These are phyloP conservation scores for Lepidothrix coronata DNA, from an alignment of 2,113 vertebrate species.

Conservation along the genomic window DNA sequence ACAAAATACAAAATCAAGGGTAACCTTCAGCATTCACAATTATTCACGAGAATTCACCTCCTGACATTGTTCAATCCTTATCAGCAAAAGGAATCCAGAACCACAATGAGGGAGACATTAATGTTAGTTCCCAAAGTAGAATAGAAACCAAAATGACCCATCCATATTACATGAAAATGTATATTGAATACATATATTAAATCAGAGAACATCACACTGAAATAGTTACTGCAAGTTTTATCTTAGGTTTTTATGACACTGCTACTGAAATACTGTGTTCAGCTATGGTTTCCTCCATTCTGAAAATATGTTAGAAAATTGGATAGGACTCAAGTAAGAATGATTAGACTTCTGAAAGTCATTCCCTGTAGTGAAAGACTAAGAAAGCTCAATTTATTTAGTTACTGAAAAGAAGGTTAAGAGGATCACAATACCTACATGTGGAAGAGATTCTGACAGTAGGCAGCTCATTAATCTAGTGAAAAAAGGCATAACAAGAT, in stretches of 20 bases:
- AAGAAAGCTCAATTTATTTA: conserved; percentile 64
- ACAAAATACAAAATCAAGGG: not conserved
- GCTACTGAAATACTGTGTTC: not conserved
- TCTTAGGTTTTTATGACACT: not conserved
- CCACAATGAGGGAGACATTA: not conserved
- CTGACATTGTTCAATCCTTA: not conserved
- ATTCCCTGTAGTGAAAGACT: conserved; percentile 45
- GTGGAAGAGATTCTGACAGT: conserved; percentile 68
- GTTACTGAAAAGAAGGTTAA: conserved; percentile 64
- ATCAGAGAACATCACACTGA: not conserved
- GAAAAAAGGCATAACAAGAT: conserved; percentile 54
- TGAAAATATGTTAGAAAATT: conserved; percentile 27
- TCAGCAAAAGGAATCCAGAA: not conserved
- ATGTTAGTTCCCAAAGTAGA: not conserved
- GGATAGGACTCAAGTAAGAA: conserved; percentile 22
- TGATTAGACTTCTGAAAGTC: conserved; percentile 59
- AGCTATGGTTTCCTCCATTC: not conserved
- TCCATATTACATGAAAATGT: not conserved
- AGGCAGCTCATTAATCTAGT: conserved; percentile 67
- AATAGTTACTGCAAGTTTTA: not conserved
- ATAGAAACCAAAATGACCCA: not conserved
- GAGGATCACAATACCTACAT: conserved; percentile 64
- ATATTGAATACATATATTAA: not conserved
- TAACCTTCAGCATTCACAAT: not conserved
- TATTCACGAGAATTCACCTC: not conserved